A percentile compares a stretch with the other conserved stretches of the same genome.
Conservation (phyloP, 2,797 vertebrate genomes). For the Siniperca undulata region DNA sequence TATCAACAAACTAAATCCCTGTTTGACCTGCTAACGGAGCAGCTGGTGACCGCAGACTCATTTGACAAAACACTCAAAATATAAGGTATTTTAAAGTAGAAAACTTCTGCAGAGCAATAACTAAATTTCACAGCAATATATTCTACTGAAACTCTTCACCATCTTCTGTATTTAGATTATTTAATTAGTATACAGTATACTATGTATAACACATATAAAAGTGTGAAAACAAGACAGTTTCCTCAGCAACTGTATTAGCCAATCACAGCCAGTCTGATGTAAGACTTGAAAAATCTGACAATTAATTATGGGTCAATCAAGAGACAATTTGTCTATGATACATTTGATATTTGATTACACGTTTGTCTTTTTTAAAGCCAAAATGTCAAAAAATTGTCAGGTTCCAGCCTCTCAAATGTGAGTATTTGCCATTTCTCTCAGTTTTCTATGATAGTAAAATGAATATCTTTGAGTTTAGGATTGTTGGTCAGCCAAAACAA, state of each 20-base stretch:
- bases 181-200: not conserved
- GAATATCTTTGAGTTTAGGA: not conserved
- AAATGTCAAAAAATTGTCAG: too few relatives aligned
- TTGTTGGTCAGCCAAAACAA: not conserved
- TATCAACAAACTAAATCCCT: constrained; percentile 61
- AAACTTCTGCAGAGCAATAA: constrained; percentile 11
- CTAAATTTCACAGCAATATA: not conserved
- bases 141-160: not conserved
- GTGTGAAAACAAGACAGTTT: not conserved
- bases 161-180: not conserved
- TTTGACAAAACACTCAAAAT: not conserved
- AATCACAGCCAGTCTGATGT: not conserved
- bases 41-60: constrained; percentile 37
- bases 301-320: not conserved
- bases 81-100: not conserved
- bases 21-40: constrained; percentile 58
- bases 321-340: too few relatives aligned
- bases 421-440: not conserved
- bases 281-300: not conserved
- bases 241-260: too few relatives aligned
- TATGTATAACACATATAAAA: not conserved
- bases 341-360: not conserved
- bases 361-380: not conserved
- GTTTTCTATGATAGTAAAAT: not conserved
- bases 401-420: too few relatives aligned